Evolutionary conservation across 2,113 vertebrate genomes (phyloP), one percentile per base, ranked within the genome.

Genomic region (Callaeas wilsoni): DNA sequence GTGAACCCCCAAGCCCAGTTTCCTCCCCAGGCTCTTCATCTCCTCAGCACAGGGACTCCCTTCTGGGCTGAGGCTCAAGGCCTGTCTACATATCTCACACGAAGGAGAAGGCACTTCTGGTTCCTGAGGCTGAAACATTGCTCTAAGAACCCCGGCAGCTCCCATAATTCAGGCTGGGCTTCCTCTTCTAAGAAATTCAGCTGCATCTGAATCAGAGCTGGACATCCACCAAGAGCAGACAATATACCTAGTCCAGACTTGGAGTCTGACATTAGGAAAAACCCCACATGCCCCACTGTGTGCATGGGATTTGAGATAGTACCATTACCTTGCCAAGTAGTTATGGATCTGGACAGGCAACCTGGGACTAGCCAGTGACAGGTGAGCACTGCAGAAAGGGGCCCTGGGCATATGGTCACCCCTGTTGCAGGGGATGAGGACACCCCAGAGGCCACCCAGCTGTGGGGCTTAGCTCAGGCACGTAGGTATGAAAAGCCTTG

Each of bases 271-370:
- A 22, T 26, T n/a, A 65, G 29, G 42, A 50, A 73, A 79, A 90
- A 39, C 35, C 18, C 21, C 16, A n/a, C 1, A 1, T 29, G 27
- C 16, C 29, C 35, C 20, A 13, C 50, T 59, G 46, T 19, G 22
- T 55, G 26, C 0, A 2, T 6, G 21, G 42, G 39, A 59, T 71
- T 70, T 0, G 1, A 65, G 25, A 55, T 30, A 56, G 39, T 5
- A 37, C 12, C 68, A 25, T 41, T 44, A 53, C 46, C 15, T 53
- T 47, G 42, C 15, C 6, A 2, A 25, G 12, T 44, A 77, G 30
- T 67, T n/a, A 70, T 1, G 0, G 29, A 65, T 27, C 42, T 21
- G 39, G 47, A 64, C 12, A 13, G 33, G 46, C 20, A 75, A 33
- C 17, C 59, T 52, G 41, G 39, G 41, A 27, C n/a, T 53, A 64